Evolutionary conservation across 2,113 vertebrate species (phyloP).

Genomic region (Pycnonotus jocosus): DNA sequence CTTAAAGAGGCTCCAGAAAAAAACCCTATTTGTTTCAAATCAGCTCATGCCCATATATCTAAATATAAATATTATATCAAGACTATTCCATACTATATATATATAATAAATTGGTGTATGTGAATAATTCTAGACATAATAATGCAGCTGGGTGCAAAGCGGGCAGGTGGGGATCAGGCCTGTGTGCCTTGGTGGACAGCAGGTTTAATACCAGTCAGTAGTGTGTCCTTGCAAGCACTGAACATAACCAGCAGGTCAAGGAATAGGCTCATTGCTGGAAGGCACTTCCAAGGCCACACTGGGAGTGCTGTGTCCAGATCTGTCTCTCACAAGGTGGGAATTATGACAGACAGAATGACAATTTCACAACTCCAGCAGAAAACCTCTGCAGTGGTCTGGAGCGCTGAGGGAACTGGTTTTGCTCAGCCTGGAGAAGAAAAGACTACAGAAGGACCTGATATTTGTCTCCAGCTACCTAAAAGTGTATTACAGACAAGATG

Average conservation of each 20-base stretch:
- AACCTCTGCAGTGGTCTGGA: neutral
- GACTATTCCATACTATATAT: too few relatives aligned
- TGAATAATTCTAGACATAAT: neutral
- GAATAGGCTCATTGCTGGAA: neutral
- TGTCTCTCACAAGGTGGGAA: neutral
- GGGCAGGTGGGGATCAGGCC: neutral
- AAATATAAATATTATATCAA: neutral
- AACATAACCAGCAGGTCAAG: neutral
- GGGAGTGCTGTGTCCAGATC: neutral
- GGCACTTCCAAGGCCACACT: neutral
- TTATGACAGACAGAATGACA: neutral
- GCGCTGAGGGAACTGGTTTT: neutral
- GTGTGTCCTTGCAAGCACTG: neutral
- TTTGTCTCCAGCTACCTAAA: neutral
- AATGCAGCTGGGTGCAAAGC: neutral
- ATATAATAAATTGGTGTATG: neutral
- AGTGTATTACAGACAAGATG: neutral
- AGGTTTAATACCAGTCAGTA: neutral
- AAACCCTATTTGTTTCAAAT: neutral
- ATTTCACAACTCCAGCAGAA: neutral
- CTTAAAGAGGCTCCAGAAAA: neutral
- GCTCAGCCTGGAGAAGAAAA: neutral
- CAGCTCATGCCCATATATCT: rapidly evolving
- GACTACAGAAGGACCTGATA: neutral
- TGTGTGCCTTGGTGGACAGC: neutral